Conservation (phyloP, 2,888 invertebrate genomes). For the Agonopterix subpropinquella region DNA sequence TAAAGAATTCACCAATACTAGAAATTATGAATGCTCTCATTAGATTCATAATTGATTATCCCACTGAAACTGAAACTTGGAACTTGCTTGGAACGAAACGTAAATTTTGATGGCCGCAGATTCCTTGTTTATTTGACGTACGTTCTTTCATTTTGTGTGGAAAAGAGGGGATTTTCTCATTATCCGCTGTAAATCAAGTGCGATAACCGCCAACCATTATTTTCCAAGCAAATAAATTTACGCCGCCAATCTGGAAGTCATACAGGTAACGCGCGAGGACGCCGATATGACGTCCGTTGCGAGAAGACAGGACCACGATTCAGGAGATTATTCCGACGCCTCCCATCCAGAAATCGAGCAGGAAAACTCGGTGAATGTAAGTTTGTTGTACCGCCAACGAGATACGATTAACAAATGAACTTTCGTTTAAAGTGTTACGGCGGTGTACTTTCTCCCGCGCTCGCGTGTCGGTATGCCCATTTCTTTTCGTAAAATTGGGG, state of each 20-base stretch:
- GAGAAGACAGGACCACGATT: slow-evolving; percentile 57
- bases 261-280: slow-evolving; percentile 60
- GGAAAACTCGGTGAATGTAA: slow-evolving; percentile 62
- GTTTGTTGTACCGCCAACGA: slow-evolving; percentile 32
- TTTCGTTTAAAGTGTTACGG: slow-evolving; percentile 64
- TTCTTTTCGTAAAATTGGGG: slow-evolving; percentile 69
- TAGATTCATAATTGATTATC: background rate
- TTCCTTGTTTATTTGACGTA: slow-evolving; percentile 60
- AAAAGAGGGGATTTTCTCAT: slow-evolving; percentile 45
- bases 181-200: slow-evolving; percentile 33
- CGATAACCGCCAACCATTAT: slow-evolving; percentile 33
- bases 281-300: slow-evolving; percentile 68
- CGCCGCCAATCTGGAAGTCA: slow-evolving; percentile 63
- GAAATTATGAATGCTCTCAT: too few species aligned
- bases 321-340: slow-evolving; percentile 68
- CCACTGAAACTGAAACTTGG: background rate
- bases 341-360: slow-evolving; percentile 62
- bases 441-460: slow-evolving; percentile 63
- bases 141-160: slow-evolving; percentile 45
- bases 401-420: slow-evolving; percentile 22
- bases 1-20: too few species aligned
- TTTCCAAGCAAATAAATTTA: slow-evolving; percentile 28
- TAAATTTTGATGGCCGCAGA: slow-evolving; percentile 54
- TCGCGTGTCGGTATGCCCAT: slow-evolving; percentile 69
- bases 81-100: slow-evolving; percentile 37